These are phyloP conservation scores for Polypterus bichir DNA, from an alignment of 2,113 vertebrate genomes.

Conservation along the genomic window DNA sequence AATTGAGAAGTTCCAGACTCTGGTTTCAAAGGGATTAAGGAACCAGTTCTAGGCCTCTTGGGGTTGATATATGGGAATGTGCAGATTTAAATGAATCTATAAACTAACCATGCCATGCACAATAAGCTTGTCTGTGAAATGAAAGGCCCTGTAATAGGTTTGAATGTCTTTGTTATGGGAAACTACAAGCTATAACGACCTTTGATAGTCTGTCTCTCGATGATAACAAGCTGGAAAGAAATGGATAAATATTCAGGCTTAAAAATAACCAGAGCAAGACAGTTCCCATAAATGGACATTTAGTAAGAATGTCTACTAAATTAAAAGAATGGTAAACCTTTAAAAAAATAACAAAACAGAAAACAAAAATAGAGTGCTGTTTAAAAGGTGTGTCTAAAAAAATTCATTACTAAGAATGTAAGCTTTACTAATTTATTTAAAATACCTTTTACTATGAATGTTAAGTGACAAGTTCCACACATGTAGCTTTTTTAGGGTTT, in stretches of 20 bases:
- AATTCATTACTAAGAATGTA: no score
- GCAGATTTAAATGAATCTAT: constrained; percentile 11
- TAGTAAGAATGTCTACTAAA: no score
- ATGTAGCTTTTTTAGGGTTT: no score
- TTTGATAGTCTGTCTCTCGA: constrained; percentile 20
- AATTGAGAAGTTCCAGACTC: constrained; percentile 17
- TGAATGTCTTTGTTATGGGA: constrained; percentile 2
- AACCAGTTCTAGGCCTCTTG: background rate
- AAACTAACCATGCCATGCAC: constrained; percentile 9
- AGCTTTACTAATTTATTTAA: no score
- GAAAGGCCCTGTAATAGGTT: constrained; percentile 10
- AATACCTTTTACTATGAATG: no score
- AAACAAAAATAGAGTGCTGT: no score
- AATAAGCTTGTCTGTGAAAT: constrained; percentile 13
- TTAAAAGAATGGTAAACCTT: no score
- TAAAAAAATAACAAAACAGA: no score
- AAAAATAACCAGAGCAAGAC: no score
- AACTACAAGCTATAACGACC: constrained; percentile 16
- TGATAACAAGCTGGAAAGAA: background rate
- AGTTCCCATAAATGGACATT: no score
- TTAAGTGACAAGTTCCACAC: no score
- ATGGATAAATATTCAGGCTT: background rate
- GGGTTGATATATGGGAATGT: constrained; percentile 4
- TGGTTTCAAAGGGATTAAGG: constrained; percentile 13
- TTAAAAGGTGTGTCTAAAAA: no score